Evolutionary conservation across 2,888 invertebrate genomes (phyloP).

Genomic region (Listrodromus nycthemerus): DNA sequence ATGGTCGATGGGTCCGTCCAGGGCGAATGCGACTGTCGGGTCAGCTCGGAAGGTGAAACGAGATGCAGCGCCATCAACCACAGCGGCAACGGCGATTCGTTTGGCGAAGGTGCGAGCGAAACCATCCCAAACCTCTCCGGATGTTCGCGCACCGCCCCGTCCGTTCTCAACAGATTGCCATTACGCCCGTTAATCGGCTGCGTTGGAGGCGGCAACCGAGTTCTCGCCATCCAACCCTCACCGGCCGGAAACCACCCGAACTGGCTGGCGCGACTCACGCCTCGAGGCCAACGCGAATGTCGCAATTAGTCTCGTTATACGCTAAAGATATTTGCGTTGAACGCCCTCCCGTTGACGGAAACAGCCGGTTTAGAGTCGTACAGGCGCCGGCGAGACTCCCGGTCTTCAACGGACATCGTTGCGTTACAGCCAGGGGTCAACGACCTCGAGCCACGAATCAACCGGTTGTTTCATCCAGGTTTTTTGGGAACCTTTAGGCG

Average conservation of each 20-base stretch:
- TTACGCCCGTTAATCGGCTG: slow-evolving; percentile 68
- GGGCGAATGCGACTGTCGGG: not conserved
- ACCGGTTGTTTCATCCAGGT: not conserved
- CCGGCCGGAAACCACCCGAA: slow-evolving; percentile 6
- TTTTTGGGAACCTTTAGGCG: not conserved
- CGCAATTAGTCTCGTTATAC: slow-evolving; percentile 67
- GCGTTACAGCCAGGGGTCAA: slow-evolving; percentile 32
- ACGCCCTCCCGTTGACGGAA: slow-evolving; percentile 10
- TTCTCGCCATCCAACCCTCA: slow-evolving; percentile 37
- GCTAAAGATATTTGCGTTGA: slow-evolving; percentile 62
- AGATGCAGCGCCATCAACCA: slow-evolving; percentile 7
- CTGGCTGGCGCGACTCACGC: slow-evolving; percentile 33
- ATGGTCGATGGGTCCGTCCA: slow-evolving; percentile 6
- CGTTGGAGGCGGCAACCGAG: slow-evolving; percentile 28
- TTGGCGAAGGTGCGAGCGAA: not conserved
- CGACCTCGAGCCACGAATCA: slow-evolving; percentile 40
- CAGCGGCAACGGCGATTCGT: not conserved
- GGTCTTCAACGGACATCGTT: not conserved
- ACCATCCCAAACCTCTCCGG: slow-evolving; percentile 28
- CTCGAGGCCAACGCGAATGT: slow-evolving; percentile 50
- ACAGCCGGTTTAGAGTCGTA: not conserved
- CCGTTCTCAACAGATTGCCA: slow-evolving; percentile 67
- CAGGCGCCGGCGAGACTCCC: slow-evolving; percentile 28
- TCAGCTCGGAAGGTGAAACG: slow-evolving; percentile 17
- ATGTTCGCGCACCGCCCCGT: slow-evolving; percentile 58